Evolutionary conservation across 1,140 invertebrate species (phyloP), one percentile per base, ranked within the genome.

Genomic region (Choristoneura fumiferana): DNA sequence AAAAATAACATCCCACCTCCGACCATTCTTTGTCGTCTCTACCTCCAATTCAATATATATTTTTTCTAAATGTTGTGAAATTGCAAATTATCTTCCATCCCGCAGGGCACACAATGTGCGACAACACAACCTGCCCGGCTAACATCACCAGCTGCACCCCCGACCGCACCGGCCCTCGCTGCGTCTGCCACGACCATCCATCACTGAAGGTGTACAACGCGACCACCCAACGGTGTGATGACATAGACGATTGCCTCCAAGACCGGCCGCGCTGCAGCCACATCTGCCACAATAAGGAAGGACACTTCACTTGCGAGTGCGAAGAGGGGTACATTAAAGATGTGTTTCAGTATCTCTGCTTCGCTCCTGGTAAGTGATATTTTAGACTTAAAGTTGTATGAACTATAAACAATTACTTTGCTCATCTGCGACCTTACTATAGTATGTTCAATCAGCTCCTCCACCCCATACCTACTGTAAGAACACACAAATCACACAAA

Each of bases 241-340:
- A 90, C 60, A 65, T 78, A 2, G 80, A 89, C 65, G 87, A 90
- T 64, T 82, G 81, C 36, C 34, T 54, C n/a, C 39, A 68, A 10
- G 73, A 33, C 29, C 67, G 18, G 35, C 82, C 79, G 0, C 60
- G 59, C 0, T 99, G 98, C 69, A 95, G 95, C 57, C 98, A 99
- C 78, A 78, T 83, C 49, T 99, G 98, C 73, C 80, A 91, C 13
- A 98, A 99, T 76, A 92, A 84, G 0, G 87, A 89, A 0, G 97
- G 97, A 0, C 93, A 92, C 0, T 98, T 94, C 76, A 89, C 84
- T 4, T 99, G 98, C 76, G 89, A 90, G 36, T 98, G 98, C 83
- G 93, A 95, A 15, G 78, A 91, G 0, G 94, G 94, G 0, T 99
- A 96, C 74, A 90, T 89, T 12, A 81, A 94, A 15, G 89, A 93